Conservation (phyloP, 2,888 invertebrate genomes). For the Drosophila multiciliata region DNA sequence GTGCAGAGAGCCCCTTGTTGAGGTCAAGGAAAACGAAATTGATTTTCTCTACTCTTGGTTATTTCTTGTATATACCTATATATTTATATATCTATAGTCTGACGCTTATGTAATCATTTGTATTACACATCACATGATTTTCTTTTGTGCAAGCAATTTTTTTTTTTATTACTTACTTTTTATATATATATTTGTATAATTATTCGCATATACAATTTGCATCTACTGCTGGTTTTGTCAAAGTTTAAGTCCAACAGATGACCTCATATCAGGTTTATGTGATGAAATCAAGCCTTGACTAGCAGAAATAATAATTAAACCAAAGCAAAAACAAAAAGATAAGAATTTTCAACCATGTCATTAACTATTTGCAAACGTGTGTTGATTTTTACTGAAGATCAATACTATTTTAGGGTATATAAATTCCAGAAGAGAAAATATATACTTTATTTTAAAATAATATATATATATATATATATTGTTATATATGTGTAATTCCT, state of each 20-base stretch:
- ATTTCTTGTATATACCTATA: not conserved
- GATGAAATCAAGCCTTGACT: not conserved
- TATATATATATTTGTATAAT: constrained; percentile 15
- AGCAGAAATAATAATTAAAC: not conserved
- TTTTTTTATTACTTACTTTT: not conserved
- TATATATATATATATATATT: not conserved
- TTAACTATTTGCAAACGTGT: not conserved
- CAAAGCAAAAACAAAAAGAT: not conserved
- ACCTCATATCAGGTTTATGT: not conserved
- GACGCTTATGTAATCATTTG: constrained; percentile 56
- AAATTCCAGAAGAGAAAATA: not conserved
- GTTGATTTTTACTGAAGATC: not conserved
- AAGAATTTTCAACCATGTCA: not conserved
- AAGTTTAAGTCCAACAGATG: not conserved
- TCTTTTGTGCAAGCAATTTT: not conserved
- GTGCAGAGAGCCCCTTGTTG: not conserved
- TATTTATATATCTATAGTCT: constrained; percentile 29
- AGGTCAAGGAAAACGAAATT: constrained; percentile 79
- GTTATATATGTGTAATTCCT: not conserved
- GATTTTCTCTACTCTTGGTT: constrained; percentile 52
- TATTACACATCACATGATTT: constrained; percentile 34
- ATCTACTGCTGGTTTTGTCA: not conserved
- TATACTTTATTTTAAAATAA: not conserved
- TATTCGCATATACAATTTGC: constrained; percentile 5
- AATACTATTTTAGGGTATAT: not conserved